phyloP scores from a whole-genome alignment of 2,888 invertebrate genomes.

The Ennomos fuscantarius region DNA sequence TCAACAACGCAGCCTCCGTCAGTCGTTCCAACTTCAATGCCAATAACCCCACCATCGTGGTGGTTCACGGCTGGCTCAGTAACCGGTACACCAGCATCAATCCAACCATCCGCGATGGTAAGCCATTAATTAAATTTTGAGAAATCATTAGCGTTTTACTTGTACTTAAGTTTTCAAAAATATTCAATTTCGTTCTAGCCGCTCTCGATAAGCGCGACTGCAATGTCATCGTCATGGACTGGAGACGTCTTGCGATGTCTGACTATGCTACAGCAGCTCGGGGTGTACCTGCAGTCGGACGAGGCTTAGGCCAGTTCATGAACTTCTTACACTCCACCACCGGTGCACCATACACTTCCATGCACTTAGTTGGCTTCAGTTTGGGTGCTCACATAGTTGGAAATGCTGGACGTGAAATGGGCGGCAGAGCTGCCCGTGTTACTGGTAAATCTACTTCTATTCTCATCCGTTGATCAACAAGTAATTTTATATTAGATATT shows the following conservation, averaged over 20 bases:
- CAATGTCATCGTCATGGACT: conserved; percentile 62
- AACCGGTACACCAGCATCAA: conserved; percentile 48
- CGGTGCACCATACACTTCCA: conserved; percentile 43
- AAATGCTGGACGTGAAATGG: conserved; percentile 52
- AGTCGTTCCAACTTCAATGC: conserved; percentile 54
- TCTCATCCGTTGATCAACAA: too few species aligned
- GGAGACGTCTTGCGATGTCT: conserved; percentile 53
- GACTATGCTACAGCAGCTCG: conserved; percentile 53
- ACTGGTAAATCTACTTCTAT: conserved; percentile 47
- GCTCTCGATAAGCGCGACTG: conserved; percentile 49
- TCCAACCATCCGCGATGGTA: conserved; percentile 53
- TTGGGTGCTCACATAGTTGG: conserved; percentile 64
- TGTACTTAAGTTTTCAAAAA: too few species aligned
- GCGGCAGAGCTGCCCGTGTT: conserved; percentile 53
- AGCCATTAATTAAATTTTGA: conserved; percentile 7
- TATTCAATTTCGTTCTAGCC: conserved; percentile 26
- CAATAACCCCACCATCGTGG: conserved; percentile 47
- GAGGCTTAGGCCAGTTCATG: conserved; percentile 57
- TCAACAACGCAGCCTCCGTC: conserved; percentile 51
- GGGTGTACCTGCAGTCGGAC: conserved; percentile 57
- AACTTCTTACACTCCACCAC: conserved; percentile 45
- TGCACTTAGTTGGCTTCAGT: conserved; percentile 64
- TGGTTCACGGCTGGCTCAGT: conserved; percentile 62
- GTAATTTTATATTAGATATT: conserved; percentile 2
- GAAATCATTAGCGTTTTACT: too few species aligned